These are phyloP conservation scores for Ceyx melanurus DNA, from an alignment of 2,113 vertebrate species.

Conservation along the genomic window DNA sequence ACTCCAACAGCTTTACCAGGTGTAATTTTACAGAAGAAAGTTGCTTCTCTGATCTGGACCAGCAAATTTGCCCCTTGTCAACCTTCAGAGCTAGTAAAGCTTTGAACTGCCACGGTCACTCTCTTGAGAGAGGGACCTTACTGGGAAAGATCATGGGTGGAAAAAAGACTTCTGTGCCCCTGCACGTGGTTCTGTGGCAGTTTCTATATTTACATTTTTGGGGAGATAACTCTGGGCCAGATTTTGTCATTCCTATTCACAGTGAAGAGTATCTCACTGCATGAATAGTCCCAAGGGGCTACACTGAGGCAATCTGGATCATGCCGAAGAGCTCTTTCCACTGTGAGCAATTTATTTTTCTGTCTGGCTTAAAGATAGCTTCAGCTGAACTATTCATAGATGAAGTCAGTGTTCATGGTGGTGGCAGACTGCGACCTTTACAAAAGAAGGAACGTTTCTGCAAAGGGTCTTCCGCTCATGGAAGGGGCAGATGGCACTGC, in stretches of 20 bases:
- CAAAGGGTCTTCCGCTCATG: background rate
- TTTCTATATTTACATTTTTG: slow-evolving; percentile 29
- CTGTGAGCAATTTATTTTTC: background rate
- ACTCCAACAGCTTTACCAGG: slow-evolving; percentile 4
- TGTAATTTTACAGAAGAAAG: slow-evolving; percentile 36
- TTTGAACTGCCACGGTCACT: background rate
- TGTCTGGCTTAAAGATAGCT: slow-evolving; percentile 3
- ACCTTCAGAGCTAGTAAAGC: background rate
- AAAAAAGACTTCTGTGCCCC: background rate
- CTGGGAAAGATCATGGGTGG: background rate
- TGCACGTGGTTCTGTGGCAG: background rate
- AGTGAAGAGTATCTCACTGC: background rate
- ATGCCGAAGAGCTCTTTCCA: background rate
- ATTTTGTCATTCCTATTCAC: slow-evolving; percentile 48
- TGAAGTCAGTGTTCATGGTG: background rate
- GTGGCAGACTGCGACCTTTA: background rate
- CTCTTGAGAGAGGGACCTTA: background rate
- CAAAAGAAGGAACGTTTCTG: background rate
- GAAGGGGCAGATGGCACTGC: background rate
- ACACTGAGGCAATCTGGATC: slow-evolving; percentile 1
- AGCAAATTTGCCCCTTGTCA: background rate
- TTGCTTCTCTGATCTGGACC: background rate
- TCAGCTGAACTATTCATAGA: background rate
- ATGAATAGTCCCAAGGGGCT: background rate
- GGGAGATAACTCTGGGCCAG: slow-evolving; percentile 32